Percentiles rank a stretch among this genome's conserved stretches.
These are phyloP conservation scores for Aphelocoma coerulescens DNA, from an alignment of 2,113 vertebrate genomes.

Conservation along the genomic window DNA sequence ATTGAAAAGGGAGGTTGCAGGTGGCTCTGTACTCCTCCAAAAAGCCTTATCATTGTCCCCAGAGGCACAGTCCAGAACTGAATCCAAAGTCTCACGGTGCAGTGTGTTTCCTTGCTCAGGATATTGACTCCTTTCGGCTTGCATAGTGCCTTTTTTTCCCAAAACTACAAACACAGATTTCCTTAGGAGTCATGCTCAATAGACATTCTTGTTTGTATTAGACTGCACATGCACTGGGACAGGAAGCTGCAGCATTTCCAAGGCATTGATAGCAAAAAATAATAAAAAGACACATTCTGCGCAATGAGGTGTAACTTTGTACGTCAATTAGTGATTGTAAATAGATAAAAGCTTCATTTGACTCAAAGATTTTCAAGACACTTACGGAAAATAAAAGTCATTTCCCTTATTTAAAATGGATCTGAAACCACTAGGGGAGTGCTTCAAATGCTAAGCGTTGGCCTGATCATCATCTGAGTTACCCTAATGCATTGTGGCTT, in stretches of 20 bases:
- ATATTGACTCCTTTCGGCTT: neutral
- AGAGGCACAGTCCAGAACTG: neutral
- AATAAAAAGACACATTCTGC: neutral
- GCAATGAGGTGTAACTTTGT: neutral
- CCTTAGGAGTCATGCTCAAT: neutral
- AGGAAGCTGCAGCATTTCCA: slow-evolving; percentile 10
- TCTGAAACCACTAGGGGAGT: neutral
- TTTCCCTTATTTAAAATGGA: neutral
- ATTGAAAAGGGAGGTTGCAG: neutral
- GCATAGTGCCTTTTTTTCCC: neutral
- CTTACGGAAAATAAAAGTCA: neutral
- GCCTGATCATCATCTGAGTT: neutral
- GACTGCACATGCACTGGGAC: neutral
- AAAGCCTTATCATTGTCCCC: neutral
- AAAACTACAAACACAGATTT: slow-evolving; percentile 13
- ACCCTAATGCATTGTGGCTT: neutral
- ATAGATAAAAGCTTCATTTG: neutral
- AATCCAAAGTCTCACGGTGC: neutral
- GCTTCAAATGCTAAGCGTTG: neutral
- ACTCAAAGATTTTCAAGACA: neutral
- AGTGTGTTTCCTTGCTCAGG: slow-evolving; percentile 6
- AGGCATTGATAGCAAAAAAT: slow-evolving; percentile 16
- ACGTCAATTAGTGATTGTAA: neutral
- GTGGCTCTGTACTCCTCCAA: neutral
- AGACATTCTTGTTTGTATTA: neutral